Evolutionary conservation across 2,113 vertebrate genomes (phyloP), one percentile per base, ranked within the genome.

Genomic region (Datnioides undecimradiatus): DNA sequence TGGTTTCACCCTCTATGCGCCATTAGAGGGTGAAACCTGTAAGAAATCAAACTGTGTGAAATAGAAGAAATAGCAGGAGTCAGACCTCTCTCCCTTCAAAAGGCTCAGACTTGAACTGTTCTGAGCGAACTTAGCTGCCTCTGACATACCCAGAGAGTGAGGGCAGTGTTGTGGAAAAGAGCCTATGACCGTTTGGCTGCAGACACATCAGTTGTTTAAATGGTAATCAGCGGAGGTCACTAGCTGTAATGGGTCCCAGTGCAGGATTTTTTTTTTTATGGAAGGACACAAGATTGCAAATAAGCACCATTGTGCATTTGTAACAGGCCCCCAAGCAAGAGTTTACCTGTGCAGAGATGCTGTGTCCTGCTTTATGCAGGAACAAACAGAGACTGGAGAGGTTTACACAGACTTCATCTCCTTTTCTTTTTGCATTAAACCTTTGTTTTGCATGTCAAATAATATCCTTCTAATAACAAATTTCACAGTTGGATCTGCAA

Each of bases 21-120:
- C 10, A 16, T 55, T 33, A 75, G 57, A 80, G 57, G 23, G 31
- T n/a, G 46, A 57, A 67, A 58, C 62, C 17, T 69, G 66, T 29
- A 13, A 57, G 64, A 66, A 73, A 76, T 75, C 27, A 41, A 43
- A 58, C 57, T 46, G 69, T 58, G 66, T 52, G 25, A 73, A 69
- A 64, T 21, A 40, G 46, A 25, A 38, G 52, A 49, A 79, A 70
- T 6, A 38, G 54, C 41, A 46, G 17, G 67, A 68, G 68, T 25
- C 34, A 57, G 17, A 40, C 25, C 17, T 62, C 27, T 11, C 74
- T 33, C 12, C 25, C 16, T 45, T 41, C 25, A 40, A 33, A 65
- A 33, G 34, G 21, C 19, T 6, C 36, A 43, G 58, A 62, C 59
- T 62, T 34, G 63, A 83, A 80, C n/a, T 27, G 29, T 9, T 55